Evolutionary conservation across 2,113 vertebrate genomes (phyloP), one percentile per base, ranked within the genome.

Genomic region (Formicarius rufipectus): DNA sequence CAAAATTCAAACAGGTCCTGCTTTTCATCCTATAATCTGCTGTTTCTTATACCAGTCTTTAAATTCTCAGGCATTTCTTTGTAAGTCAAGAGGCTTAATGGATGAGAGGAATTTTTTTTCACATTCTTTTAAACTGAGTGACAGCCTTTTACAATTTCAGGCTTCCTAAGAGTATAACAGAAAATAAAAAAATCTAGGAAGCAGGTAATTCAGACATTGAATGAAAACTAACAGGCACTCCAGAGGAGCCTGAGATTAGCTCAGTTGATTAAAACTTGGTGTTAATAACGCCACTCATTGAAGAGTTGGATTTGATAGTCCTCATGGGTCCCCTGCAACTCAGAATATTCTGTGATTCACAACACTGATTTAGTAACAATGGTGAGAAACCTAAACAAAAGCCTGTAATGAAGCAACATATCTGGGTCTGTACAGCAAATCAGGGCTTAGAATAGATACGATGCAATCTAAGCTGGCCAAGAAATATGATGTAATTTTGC

Each of bases 1-100:
- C 74, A 90, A 82, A 95, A 94, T 73, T 91, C 74, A 67, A 91
- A 78, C 31, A 83, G 63, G 85, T 85, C 78, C 76, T 49, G 71
- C 44, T 89, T 94, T 89, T 81, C 87, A 94, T 95, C 66, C 53
- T 64, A 53, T 94, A 95, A 90, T 82, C 90, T 82, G 53, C 53
- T 87, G 35, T n/a, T 90, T 72, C 73, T 79, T 88, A 40, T 14
- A 93, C 19, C 37, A 62, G 45, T 64, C 49, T 78, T 87, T 73
- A 89, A 90, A 82, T 82, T 85, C 58, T 64, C 44, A 93, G 71
- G n/a, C 67, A 64, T 16, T 93, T 35, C 83, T 92, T 90, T 90
- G 14, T 79, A 85, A 95, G 22, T 52, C 79, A 88, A 83, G 45
- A 16, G 76, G 59, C 63, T 95, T 82, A 94, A 86, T 3, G 90